Evolutionary conservation across 1,140 invertebrate species (phyloP).

Genomic region (Kradibia gibbosae): DNA sequence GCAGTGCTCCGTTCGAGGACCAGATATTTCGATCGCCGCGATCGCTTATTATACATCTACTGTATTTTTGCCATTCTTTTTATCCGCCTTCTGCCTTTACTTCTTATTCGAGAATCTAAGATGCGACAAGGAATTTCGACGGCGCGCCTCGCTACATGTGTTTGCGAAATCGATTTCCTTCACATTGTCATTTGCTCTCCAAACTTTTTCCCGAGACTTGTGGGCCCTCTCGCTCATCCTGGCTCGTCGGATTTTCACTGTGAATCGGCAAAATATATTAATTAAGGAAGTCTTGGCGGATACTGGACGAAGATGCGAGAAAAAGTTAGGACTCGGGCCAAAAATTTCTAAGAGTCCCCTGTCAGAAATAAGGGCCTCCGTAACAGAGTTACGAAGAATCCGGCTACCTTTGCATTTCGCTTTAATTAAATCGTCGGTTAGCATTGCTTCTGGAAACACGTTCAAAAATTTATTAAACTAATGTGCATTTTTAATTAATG

Average conservation of each 20-base stretch:
- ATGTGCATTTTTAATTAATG: too few relatives aligned
- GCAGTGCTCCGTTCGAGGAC: neutral
- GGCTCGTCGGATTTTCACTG: neutral
- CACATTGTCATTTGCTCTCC: neutral
- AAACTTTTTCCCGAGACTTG: too few relatives aligned
- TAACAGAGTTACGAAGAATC: neutral
- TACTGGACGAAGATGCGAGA: neutral
- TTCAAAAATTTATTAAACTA: too few relatives aligned
- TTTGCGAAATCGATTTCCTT: neutral
- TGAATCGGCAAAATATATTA: neutral
- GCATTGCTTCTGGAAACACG: too few relatives aligned
- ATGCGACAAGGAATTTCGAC: neutral
- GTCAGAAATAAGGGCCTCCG: too few relatives aligned
- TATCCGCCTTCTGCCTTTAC: neutral
- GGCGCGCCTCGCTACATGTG: neutral
- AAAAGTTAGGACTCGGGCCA: neutral
- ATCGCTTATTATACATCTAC: neutral
- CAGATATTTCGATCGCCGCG: slow-evolving; percentile 9
- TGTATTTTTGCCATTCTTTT: neutral
- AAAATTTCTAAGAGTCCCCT: neutral
- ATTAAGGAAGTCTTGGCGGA: neutral
- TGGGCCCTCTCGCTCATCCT: too few relatives aligned
- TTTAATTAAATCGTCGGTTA: neutral
- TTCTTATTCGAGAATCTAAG: neutral
- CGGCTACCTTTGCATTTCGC: neutral